These are phyloP conservation scores for Ondatra zibethicus DNA, from an alignment of 2,113 vertebrate genomes.

Conservation along the genomic window DNA sequence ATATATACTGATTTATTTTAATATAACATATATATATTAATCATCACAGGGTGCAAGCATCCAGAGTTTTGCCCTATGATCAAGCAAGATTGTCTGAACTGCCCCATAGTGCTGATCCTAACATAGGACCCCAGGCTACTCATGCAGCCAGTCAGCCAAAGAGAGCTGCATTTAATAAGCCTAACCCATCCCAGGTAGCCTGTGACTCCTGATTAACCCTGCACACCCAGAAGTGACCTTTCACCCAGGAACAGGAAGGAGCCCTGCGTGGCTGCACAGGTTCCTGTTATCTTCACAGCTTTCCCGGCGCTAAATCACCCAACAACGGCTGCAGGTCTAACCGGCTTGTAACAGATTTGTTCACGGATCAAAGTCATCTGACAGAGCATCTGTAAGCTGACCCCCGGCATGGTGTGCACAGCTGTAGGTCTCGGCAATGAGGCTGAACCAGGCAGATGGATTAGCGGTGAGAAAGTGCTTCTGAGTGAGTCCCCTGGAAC, in stretches of 20 bases:
- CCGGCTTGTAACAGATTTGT: slow-evolving; percentile 64
- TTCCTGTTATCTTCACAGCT: background rate
- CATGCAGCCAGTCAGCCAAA: background rate
- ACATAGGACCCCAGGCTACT: background rate
- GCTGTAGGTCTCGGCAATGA: background rate
- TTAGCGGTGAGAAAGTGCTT: background rate
- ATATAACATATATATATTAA: background rate
- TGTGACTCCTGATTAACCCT: background rate
- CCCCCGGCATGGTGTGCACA: rapidly evolving
- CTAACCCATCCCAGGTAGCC: background rate
- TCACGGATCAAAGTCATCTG: slow-evolving; percentile 43
- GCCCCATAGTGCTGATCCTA: background rate
- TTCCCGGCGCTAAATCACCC: slow-evolving; percentile 16
- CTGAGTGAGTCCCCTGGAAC: background rate
- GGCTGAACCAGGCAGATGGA: background rate
- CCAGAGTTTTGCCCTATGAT: background rate
- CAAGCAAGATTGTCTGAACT: background rate
- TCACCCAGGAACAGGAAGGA: background rate
- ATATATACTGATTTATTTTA: background rate
- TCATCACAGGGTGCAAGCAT: background rate
- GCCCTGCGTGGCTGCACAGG: background rate
- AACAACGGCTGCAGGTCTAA: background rate
- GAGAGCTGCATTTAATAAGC: background rate
- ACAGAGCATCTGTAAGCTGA: slow-evolving; percentile 55
- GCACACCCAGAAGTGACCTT: background rate